These are phyloP conservation scores for Lineus longissimus DNA, from an alignment of 1,140 invertebrate genomes.

Conservation along the genomic window DNA sequence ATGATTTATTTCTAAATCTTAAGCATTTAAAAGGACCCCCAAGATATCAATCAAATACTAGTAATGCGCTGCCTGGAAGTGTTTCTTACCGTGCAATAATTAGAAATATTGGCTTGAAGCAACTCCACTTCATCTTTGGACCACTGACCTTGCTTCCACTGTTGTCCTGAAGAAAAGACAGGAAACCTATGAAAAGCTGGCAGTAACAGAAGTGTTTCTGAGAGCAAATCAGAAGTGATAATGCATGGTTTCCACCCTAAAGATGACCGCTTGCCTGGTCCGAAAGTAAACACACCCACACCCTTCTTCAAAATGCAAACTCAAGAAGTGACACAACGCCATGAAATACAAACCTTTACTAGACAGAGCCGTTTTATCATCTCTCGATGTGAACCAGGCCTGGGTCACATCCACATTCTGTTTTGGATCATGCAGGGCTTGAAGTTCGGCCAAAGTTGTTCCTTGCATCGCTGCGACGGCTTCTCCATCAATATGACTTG, in stretches of 20 bases:
- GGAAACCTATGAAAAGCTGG: background rate
- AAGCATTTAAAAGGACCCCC: background rate
- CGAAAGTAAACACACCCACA: too few relatives aligned
- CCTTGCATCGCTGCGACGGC: background rate
- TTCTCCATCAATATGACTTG: conserved; percentile 18
- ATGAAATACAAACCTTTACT: conserved; percentile 38
- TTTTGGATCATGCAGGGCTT: background rate
- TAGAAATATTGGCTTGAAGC: conserved; percentile 52
- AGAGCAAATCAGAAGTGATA: background rate
- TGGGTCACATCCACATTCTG: conserved; percentile 42
- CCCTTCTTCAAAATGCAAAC: too few relatives aligned
- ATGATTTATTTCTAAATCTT: background rate
- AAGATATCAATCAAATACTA: background rate
- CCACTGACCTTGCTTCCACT: conserved; percentile 59
- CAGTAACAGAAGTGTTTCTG: background rate
- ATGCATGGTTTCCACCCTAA: too few relatives aligned
- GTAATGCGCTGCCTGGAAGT: too few relatives aligned
- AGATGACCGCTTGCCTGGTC: too few relatives aligned
- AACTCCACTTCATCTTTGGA: conserved; percentile 56
- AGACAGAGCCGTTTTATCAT: conserved; percentile 52
- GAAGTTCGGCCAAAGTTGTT: background rate
- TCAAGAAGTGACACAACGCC: background rate
- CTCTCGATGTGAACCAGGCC: conserved; percentile 54
- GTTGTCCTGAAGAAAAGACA: conserved; percentile 39
- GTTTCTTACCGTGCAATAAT: conserved; percentile 51